phyloP scores from a whole-genome alignment of 2,797 vertebrate species.

The Limosa lapponica region DNA sequence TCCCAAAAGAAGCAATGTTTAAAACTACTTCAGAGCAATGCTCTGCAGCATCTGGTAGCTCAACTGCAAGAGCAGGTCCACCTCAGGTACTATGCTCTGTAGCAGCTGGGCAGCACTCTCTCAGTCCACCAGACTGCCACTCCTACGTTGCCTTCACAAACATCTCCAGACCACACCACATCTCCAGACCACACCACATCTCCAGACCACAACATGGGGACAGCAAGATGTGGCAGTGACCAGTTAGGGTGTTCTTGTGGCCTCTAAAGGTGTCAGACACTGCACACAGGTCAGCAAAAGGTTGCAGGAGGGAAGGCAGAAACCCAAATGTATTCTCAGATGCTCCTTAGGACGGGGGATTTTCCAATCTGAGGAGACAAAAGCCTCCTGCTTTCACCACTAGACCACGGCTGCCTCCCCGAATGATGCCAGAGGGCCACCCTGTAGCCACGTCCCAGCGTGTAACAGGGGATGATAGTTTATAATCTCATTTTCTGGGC shows the following conservation, averaged over 20 bases:
- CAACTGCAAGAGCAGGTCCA: accelerated
- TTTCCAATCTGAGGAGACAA: neutral
- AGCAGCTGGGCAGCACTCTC: neutral
- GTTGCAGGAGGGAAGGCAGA: neutral
- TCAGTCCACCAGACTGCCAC: neutral
- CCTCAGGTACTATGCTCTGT: accelerated
- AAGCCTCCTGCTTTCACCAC: constrained; percentile 29
- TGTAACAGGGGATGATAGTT: constrained; percentile 47
- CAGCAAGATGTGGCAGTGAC: neutral
- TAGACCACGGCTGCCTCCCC: neutral
- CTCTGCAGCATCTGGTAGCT: neutral
- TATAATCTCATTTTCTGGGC: constrained; percentile 64
- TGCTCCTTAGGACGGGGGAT: neutral
- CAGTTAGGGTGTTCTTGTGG: neutral
- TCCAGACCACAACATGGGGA: accelerated
- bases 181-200: neutral
- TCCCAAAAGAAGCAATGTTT: neutral
- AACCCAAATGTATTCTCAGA: neutral
- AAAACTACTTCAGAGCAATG: accelerated
- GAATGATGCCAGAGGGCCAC: constrained; percentile 11
- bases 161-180: neutral
- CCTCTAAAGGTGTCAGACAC: neutral
- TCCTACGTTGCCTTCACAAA: neutral
- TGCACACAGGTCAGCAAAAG: neutral
- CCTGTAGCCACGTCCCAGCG: neutral